Percentiles rank a stretch among this genome's conserved stretches.
Conservation (phyloP, 1,140 invertebrate species). For the Pogonus chalceus region DNA sequence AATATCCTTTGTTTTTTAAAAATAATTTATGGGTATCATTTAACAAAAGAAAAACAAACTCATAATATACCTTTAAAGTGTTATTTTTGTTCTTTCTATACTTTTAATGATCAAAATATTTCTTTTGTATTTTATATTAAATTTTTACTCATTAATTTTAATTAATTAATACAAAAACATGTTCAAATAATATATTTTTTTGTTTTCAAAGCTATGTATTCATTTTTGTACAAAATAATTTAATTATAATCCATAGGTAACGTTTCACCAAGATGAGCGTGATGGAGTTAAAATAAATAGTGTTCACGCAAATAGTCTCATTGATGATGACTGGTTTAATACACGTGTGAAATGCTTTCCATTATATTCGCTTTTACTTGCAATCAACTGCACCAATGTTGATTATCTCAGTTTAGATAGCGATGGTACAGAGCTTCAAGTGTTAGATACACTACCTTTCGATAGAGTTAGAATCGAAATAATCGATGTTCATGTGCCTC, state of each 20-base stretch:
- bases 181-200: too few relatives aligned
- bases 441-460: conserved; percentile 43
- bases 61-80: too few relatives aligned
- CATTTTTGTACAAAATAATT: too few relatives aligned
- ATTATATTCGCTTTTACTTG: conserved; percentile 66
- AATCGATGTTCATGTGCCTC: conserved; percentile 30
- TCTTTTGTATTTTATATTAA: too few relatives aligned
- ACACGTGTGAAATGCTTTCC: conserved; percentile 75
- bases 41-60: too few relatives aligned
- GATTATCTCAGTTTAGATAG: conserved; percentile 65
- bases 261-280: conserved; percentile 48
- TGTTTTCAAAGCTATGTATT: too few relatives aligned
- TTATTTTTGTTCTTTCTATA: too few relatives aligned
- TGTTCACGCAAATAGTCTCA: conserved; percentile 37
- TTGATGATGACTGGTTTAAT: conserved; percentile 39
- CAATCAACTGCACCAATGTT: conserved; percentile 56
- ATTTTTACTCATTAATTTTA: too few relatives aligned
- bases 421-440: conserved; percentile 49
- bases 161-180: too few relatives aligned
- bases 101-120: too few relatives aligned
- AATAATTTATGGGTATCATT: too few relatives aligned
- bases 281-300: conserved; percentile 39
- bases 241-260: conserved; percentile 35
- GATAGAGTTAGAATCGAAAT: conserved; percentile 39
- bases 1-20: too few relatives aligned